Evolutionary conservation across 2,797 vertebrate genomes (phyloP), one percentile per base, ranked within the genome.

Genomic region (Anomalospiza imberbis): DNA sequence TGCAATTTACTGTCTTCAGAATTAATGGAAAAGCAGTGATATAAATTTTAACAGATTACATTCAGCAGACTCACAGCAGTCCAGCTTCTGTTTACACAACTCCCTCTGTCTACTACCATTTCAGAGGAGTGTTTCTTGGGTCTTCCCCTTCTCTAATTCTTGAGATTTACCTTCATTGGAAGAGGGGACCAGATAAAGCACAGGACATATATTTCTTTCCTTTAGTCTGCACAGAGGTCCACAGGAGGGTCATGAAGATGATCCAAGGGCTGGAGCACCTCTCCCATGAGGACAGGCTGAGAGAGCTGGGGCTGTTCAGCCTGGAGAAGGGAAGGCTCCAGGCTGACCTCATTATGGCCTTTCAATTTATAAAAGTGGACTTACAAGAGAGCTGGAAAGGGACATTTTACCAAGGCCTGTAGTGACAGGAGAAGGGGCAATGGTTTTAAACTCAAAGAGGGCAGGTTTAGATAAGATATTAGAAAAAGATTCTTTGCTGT

Each of bases 21-120:
- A 50, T 70, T 63, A 58, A 66, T 31, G 36, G 44, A 53, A 86
- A 87, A 72, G 4, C 5, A 0, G 5, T 0, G 0, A 73, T 57
- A 45, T 1, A 40, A 51, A 7, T 51, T 67, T 54, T 36, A 66
- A 83, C 26, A 61, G 34, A 45, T 36, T 25, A 34, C 38, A 32
- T 88, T 79, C 51, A 65, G 10, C 7, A 7, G 47, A 65, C 16
- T 78, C 24, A 17, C 5, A 15, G 2, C 50, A 50, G 29, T 61
- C 28, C n/a, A 61, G 32, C 34, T 8, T 42, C 20, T 65, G 24
- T 15, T 86, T 73, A 51, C 7, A 10, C 20, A 22, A 61, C 8
- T 87, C 21, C 28, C 19, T 67, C 14, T 34, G 19, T 53, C 68
- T 65, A 17, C 38, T 62, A 2, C 13, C 1, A 1, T 55, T 94